Evolutionary conservation across 1,140 invertebrate species (phyloP), one percentile per base, ranked within the genome.

Genomic region (Drosophila busckii): DNA sequence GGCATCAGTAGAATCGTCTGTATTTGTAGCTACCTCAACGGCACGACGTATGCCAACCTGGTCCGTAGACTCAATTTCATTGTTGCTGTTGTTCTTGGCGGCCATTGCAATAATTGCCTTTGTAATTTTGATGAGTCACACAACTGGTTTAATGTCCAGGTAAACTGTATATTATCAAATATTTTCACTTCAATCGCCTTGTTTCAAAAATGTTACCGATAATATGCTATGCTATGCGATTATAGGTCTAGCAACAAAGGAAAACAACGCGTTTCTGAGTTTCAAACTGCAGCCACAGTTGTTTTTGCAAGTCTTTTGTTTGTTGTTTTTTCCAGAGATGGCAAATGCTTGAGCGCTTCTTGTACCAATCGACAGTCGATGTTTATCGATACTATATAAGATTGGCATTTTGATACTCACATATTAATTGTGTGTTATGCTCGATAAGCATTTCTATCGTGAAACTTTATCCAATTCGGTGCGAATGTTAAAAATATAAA

Each of bases 21-120:
- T 69, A 8, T 56, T 67, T 8, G 62, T 64, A 0, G 54, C 28
- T 6, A 42, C 62, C 15, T 78, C 65, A 9, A 53, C 41, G n/a
- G n/a, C n/a, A n/a, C n/a, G n/a, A 1, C 63, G 61, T n/a, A 61
- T 66, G 17, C 84, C 84, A 10, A 76, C 73, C 68, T 84, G 84
- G 34, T 86, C 84, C 6, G 25, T 61, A 22, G 71, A 78, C 19
- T 78, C 73, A 31, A 65, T 52, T 32, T 59, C 55, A 6, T 29
- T 67, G 35, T 48, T 59, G 23, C 9, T 48, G 13, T 49, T 42
- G 42, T 62, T 66, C 4, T 42, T 22, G 35, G 48, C 63, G 48
- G 68, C 73, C 73, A 78, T 78, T 67, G 58, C 55, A 48, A 67
- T n/a, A 66, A 56, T 50, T 56, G 58, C 58, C 66, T 68, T 42